Conservation (phyloP, 2,797 vertebrate genomes). For the Hyperoplus lanceolatus region DNA sequence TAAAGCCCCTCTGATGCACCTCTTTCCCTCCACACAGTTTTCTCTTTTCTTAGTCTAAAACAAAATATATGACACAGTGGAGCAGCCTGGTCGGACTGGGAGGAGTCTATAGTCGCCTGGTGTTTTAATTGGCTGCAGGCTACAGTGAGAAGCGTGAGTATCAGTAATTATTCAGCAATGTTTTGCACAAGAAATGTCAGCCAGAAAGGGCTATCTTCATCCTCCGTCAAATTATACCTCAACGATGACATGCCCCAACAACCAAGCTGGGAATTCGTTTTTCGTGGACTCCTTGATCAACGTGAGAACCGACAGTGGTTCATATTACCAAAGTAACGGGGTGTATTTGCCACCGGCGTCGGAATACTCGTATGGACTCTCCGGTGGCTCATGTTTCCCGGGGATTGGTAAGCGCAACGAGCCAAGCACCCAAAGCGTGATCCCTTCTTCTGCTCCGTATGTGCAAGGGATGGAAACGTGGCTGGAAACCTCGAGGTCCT, state of each 20-base stretch:
- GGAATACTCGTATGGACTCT: conserved; percentile 96
- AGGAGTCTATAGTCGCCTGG: conserved; percentile 91
- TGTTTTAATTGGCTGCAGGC: conserved; percentile 97
- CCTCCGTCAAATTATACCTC: conserved; percentile 97
- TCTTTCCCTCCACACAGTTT: conserved; percentile 56
- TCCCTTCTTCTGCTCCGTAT: conserved; percentile 90
- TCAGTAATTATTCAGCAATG: conserved; percentile 99
- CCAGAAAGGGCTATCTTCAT: conserved; percentile 98
- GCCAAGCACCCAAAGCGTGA: conserved; percentile 87
- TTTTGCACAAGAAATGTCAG: conserved; percentile 99
- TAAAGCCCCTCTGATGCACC: conserved; percentile 46
- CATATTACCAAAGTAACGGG: conserved; percentile 92
- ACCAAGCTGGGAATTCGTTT: conserved; percentile 96
- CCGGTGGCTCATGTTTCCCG: conserved; percentile 94
- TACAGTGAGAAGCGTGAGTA: conserved; percentile 93
- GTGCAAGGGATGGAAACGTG: conserved; percentile 95
- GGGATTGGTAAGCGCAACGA: conserved; percentile 93
- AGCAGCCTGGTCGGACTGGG: conserved; percentile 88
- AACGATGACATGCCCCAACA: conserved; percentile 99
- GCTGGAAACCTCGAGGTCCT: conserved; percentile 93
- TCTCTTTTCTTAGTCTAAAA: conserved; percentile 74
- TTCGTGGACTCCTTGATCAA: conserved; percentile 98
- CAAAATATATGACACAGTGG: conserved; percentile 88
- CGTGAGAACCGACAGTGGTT: conserved; percentile 91
- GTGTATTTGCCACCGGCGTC: conserved; percentile 92